phyloP scores from a whole-genome alignment of 2,888 invertebrate genomes.

The Horisme vitalbata region DNA sequence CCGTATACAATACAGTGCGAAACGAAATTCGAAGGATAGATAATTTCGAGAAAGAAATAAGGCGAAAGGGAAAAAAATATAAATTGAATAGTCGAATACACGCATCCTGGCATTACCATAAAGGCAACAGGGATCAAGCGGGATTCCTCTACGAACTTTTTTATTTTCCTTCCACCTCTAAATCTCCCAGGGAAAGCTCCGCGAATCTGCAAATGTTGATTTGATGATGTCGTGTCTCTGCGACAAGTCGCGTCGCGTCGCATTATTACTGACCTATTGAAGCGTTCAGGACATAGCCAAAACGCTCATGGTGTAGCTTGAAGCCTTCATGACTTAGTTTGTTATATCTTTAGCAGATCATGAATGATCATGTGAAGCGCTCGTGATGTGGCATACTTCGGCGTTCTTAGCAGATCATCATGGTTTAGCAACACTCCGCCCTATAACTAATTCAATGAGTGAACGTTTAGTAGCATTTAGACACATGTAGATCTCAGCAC shows the following conservation, averaged over 20 bases:
- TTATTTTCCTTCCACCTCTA: conserved; percentile 83
- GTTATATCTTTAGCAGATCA: too few relatives aligned
- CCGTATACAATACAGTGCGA: conserved; percentile 81
- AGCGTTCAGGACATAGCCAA: too few relatives aligned
- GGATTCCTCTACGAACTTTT: conserved; percentile 83
- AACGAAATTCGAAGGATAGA: conserved; percentile 82
- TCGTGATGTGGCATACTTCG: too few relatives aligned
- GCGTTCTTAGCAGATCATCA: too few relatives aligned
- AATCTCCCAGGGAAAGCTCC: conserved; percentile 80
- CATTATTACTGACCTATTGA: conserved; percentile 49
- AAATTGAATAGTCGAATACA: conserved; percentile 83
- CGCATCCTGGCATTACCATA: conserved; percentile 82
- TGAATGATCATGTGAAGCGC: too few relatives aligned
- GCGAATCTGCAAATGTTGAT: conserved; percentile 84
- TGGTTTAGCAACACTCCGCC: too few relatives aligned
- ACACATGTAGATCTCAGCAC: too few relatives aligned
- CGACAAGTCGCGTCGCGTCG: conserved; percentile 33
- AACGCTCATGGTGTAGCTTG: too few relatives aligned
- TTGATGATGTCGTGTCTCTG: conserved; percentile 72
- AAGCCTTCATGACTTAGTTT: too few relatives aligned
- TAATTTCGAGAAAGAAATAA: conserved; percentile 81
- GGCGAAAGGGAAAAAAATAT: conserved; percentile 79
- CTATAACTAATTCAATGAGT: too few relatives aligned
- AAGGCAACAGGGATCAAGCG: conserved; percentile 81
- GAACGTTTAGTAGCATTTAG: too few relatives aligned